Base-by-base conservation (phyloP, 2,888 invertebrate species). In the Pycnomerus fuliginosus region DNA sequence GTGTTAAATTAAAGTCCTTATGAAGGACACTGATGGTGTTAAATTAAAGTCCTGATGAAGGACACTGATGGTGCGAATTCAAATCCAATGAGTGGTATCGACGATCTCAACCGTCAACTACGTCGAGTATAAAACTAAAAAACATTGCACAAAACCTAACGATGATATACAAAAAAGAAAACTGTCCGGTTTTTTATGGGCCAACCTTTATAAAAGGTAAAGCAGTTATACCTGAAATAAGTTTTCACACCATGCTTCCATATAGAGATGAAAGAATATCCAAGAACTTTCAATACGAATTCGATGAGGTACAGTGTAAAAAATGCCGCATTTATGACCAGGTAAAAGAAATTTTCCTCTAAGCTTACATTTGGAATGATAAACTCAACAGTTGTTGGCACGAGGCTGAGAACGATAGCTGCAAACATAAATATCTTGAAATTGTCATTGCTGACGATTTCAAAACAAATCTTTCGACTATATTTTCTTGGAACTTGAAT, bases 371-470 rank as follows among this genome's bases (percentile, higher is more conserved):
- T 16, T 8, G 10, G 23, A 29, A 23, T 23, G 10, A 14, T 17
- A 3, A 25, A 17, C 24, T 16, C 10, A 11, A 24, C 8, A 2
- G 16, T 24, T 16, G 24, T 16, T 2, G 17, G n/a, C 23, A 30
- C 23, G 7, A 17, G 11, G 2, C 7, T 8, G 7, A 10, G 17
- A 10, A 27, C 17, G 1, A 1, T 11, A 20, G 2, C 16, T 23
- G 7, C 16, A 10, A 14, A 12, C 24, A 8, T 25, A 16, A 2
- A 11, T 13, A 10, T 22, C 22, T n/a, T 24, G 16, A 8, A 13
- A 8, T 28, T n/a, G n/a, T 8, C 10, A 28, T 13, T 1, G 79
- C 80, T 39, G 10, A 13, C 28, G 14, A 28, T 7, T 28, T 28
- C 8, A 34, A 3, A 15, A 22, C 15, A 2, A 24, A 23, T 15